Percentiles rank a stretch among this genome's conserved stretches.
Conservation (phyloP, 2,888 invertebrate species). For the Eilema sororculum region DNA sequence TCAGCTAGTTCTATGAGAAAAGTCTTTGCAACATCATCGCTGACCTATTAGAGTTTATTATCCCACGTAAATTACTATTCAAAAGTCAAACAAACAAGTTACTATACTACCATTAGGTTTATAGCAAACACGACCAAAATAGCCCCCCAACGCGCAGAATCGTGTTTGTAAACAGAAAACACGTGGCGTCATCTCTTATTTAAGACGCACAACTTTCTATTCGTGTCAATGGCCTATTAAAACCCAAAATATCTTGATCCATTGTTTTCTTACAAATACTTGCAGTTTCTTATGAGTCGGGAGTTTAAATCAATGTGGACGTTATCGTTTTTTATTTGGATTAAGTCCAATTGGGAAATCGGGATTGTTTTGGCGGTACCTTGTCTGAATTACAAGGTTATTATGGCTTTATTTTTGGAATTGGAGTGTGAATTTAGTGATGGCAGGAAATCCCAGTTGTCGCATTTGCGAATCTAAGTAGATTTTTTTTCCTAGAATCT, state of each 20-base stretch:
- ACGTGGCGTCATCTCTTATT: constrained; percentile 52
- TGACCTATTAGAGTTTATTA: background rate
- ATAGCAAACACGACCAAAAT: constrained; percentile 28
- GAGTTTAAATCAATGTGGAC: constrained; percentile 26
- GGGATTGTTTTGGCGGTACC: constrained; percentile 19
- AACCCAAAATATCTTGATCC: constrained; percentile 34
- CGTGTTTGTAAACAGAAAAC: constrained; percentile 51
- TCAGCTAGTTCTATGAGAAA: background rate
- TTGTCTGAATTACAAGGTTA: constrained; percentile 42
- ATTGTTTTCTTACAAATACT: constrained; percentile 5
- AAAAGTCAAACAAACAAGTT: background rate
- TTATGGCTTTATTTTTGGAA: constrained; percentile 30
- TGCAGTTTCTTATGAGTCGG: background rate
- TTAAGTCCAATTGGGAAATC: constrained; percentile 44
- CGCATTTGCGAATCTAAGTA: too few relatives aligned
- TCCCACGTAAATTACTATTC: background rate
- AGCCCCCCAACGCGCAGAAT: constrained; percentile 34
- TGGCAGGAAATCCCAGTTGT: constrained; percentile 11
- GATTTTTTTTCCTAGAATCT: background rate
- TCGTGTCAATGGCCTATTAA: constrained; percentile 48
- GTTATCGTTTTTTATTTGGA: constrained; percentile 28
- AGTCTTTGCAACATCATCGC: background rate
- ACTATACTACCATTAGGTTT: background rate
- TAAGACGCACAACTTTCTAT: constrained; percentile 18
- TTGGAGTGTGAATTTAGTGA: background rate